Evolutionary conservation across 2,888 invertebrate species (phyloP).

Genomic region (Scaptomyza flava): DNA sequence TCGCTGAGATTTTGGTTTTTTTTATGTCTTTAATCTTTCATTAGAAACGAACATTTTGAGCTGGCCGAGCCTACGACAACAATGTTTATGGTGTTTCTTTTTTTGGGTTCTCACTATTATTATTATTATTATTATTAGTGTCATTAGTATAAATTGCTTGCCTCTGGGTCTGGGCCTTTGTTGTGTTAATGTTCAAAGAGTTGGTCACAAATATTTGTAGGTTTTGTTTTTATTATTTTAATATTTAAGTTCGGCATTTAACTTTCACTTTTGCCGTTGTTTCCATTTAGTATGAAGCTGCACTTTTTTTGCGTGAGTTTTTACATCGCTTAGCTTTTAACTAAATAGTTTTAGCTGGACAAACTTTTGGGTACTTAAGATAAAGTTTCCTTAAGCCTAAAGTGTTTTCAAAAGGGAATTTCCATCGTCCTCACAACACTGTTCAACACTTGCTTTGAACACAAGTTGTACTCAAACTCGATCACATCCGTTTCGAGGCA

Average conservation of each 20-base stretch:
- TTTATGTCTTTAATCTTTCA: constrained; percentile 45
- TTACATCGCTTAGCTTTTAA: constrained; percentile 12
- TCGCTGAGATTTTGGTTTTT: constrained; percentile 31
- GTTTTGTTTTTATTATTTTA: constrained; percentile 48
- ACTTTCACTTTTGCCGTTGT: constrained; percentile 81
- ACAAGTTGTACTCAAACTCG: constrained; percentile 3
- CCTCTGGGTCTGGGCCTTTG: constrained; percentile 46
- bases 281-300: constrained; percentile 70
- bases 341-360: neutral
- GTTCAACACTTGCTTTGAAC: neutral
- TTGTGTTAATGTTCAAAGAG: constrained; percentile 65
- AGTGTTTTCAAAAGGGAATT: neutral
- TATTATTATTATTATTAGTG: constrained; percentile 41
- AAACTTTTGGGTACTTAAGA: neutral
- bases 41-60: constrained; percentile 67
- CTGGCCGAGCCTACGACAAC: constrained; percentile 71
- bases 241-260: constrained; percentile 79
- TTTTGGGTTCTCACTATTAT: constrained; percentile 30
- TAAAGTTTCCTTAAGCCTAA: neutral
- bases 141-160: constrained; percentile 45
- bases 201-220: constrained; percentile 73
- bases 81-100: constrained; percentile 57
- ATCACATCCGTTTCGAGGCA: constrained; percentile 47
- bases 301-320: constrained; percentile 35
- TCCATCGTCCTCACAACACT: neutral